Base-by-base conservation (phyloP, 2,888 invertebrate species). In the Fragum sueziense region DNA sequence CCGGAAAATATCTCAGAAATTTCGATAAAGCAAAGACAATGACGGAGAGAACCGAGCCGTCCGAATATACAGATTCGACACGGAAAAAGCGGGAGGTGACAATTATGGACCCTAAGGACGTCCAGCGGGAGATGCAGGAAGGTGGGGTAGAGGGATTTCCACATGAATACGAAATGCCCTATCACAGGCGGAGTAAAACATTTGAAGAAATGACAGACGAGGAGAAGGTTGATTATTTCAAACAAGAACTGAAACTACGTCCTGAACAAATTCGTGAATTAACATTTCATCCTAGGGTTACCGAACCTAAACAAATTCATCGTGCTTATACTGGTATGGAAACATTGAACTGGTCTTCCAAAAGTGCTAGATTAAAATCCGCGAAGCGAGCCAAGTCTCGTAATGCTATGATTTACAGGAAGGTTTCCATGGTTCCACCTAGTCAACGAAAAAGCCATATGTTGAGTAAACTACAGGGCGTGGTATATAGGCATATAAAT, bases 401-500 rank as follows among this genome's bases (percentile, higher is more conserved):
- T 33, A 54, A 34, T 9, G 62, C 17, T 54, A 62, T 57, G 37
- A 71, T 78, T 61, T 79, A 80, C 37, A 74, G 67, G 61, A 70
- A 71, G n/a, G 67, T 68, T 22, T 41, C 62, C 25, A 57, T 73
- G 3, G 51, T 65, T 22, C 67, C 57, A 51, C 82, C 80, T 27
- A 80, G 77, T 33, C 79, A 82, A 74, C 76, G 76, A 17, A 87
- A 86, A 51, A 87, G 85, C 47, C 80, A 79, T 59, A 79, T 90
- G 31, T 74, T 89, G 22, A 87, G 84, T 59, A 74, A 82, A 20
- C 73, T 85, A n/a, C 87, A 89, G 71, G 88, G 87, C 1, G 62
- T 80, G 22, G 76, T 84, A 17, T 90, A 87, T 70, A 75, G 83
- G 67, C 86, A 89, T 69, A 87, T 90, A 29, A 84, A 86, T n/a